These are phyloP conservation scores for Batillaria attramentaria DNA, from an alignment of 1,140 invertebrate species.

Conservation along the genomic window DNA sequence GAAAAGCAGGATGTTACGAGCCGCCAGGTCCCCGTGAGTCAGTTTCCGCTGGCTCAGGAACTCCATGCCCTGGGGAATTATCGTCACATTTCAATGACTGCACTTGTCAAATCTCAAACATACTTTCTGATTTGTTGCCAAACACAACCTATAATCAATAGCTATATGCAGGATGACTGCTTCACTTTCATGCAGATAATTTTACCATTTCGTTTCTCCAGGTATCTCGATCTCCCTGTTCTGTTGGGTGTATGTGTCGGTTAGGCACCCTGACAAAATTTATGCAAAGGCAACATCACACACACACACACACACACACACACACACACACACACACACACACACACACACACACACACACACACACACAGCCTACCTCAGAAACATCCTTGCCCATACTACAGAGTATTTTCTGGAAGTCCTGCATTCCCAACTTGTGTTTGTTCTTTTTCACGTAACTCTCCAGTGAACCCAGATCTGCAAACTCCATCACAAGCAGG, in stretches of 20 bases:
- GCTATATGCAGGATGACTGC: background rate
- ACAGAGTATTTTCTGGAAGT: background rate
- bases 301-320: no score
- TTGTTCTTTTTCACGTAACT: background rate
- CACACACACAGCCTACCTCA: background rate
- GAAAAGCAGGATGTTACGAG: constrained; percentile 17
- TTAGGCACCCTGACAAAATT: background rate
- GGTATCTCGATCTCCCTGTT: background rate
- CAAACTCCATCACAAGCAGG: constrained; percentile 23
- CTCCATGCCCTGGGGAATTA: constrained; percentile 24
- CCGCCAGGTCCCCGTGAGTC: constrained; percentile 27
- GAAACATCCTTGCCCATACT: background rate
- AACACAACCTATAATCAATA: background rate
- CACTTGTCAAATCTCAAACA: background rate
- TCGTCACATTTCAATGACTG: background rate
- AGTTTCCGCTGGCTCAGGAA: background rate
- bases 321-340: no score
- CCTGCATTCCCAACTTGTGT: background rate
- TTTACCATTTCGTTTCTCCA: background rate
- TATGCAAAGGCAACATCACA: no score
- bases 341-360: background rate
- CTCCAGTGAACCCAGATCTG: constrained; percentile 15
- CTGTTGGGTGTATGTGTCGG: background rate
- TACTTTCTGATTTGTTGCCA: background rate
- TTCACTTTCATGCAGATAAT: background rate